Evolutionary conservation across 2,888 invertebrate species (phyloP), one percentile per base, ranked within the genome.

Genomic region (Zootermopsis nevadensis): DNA sequence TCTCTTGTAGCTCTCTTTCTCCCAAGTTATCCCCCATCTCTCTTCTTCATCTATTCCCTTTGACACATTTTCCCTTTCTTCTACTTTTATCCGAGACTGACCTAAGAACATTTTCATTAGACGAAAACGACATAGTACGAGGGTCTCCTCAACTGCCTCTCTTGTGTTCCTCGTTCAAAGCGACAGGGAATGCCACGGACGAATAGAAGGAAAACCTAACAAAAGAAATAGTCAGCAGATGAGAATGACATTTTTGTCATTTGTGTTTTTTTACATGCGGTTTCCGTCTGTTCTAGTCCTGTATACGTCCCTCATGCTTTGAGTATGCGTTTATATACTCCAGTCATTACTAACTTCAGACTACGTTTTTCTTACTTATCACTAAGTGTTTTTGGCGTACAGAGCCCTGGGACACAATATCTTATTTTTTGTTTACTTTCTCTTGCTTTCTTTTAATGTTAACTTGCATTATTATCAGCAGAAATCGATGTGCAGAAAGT

Each of bases 241-340:
- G 53, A 55, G 53, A 55, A 55, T 55, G 53, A 55, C 53, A 55
- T 55, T 55, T 55, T 55, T 19, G 53, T 55, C 53, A 55, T 55
- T 55, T 55, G 22, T 55, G 7, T 55, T 55, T 55, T 38, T 55
- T 55, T 55, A 55, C 53, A 19, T 55, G 7, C 15, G 10, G 19
- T 55, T 55, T 55, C 53, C 53, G 7, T 55, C 53, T 55, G 53
- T 55, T 55, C 8, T 55, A 55, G 6, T 55, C 19, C 53, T 55
- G 10, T 55, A 55, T 55, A 19, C 22, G 53, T 55, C 53, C 15
- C 8, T 55, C 22, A 19, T 55, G 48, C 15, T 48, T 48, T 15
- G 48, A 48, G 48, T 48, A 48, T 48, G 53, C 15, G 53, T 24
- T 55, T 55, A 24, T 55, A 55, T 55, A 55, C 7, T 55, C 53